These are phyloP conservation scores for Oxygymnocypris stewartii DNA, from an alignment of 2,113 vertebrate genomes.

Conservation along the genomic window DNA sequence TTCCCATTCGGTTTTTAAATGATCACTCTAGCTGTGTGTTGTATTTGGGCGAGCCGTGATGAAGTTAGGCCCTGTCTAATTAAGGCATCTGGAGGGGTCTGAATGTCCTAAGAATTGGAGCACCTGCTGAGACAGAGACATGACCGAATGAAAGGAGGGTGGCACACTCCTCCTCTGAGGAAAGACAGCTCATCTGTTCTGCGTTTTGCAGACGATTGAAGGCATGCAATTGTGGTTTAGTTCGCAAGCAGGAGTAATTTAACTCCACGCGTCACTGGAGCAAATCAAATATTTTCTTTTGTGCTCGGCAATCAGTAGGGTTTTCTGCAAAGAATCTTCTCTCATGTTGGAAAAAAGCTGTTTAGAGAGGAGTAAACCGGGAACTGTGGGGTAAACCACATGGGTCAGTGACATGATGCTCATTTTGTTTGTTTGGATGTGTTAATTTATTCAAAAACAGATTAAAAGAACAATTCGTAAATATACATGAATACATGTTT, in stretches of 20 bases:
- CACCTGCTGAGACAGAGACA: conserved; percentile 27
- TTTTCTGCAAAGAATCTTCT: conserved; percentile 9
- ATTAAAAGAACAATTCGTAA: neutral
- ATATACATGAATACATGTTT: neutral
- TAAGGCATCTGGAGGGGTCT: conserved; percentile 58
- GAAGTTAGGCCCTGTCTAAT: conserved; percentile 46
- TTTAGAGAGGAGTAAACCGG: conserved; percentile 14
- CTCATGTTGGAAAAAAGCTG: conserved; percentile 6
- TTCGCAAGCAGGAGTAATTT: conserved; percentile 34
- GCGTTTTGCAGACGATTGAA: conserved; percentile 13
- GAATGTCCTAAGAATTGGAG: conserved; percentile 40
- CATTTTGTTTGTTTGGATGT: neutral
- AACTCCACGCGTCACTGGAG: conserved; percentile 21
- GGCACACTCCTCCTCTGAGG: neutral
- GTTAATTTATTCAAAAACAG: neutral
- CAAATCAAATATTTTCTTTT: conserved; percentile 40
- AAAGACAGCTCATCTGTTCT: conserved; percentile 34
- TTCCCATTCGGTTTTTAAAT: conserved; percentile 7
- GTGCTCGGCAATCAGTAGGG: neutral
- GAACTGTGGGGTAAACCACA: neutral
- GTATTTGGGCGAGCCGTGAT: conserved; percentile 39
- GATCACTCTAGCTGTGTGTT: conserved; percentile 1
- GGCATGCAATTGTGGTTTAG: conserved; percentile 19
- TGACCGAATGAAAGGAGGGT: neutral
- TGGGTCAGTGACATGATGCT: neutral